Conservation (phyloP, 2,797 vertebrate species). For the Carcharodon carcharias region DNA sequence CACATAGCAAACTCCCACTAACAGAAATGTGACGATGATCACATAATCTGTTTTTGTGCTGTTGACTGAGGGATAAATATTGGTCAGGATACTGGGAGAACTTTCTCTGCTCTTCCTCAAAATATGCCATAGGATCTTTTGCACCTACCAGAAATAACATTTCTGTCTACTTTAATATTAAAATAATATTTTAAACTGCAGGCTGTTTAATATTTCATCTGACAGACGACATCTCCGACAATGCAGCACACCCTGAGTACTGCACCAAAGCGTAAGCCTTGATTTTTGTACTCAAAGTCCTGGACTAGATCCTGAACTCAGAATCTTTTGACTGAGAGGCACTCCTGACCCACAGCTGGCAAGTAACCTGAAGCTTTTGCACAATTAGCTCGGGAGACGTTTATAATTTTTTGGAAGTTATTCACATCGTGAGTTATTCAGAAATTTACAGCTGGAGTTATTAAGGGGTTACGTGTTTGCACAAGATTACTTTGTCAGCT, state of each 20-base stretch:
- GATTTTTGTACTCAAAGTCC: background rate
- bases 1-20: background rate
- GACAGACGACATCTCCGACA: too few species aligned
- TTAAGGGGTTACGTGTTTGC: background rate
- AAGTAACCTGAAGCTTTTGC: background rate
- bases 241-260: background rate
- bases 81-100: background rate
- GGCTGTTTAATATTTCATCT: background rate
- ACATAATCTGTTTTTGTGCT: background rate
- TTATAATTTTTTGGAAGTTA: background rate
- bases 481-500: background rate
- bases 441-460: background rate
- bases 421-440: too few species aligned
- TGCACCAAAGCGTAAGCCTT: background rate
- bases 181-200: too few species aligned
- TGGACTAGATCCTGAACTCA: background rate
- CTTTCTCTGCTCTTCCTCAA: background rate
- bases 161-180: too few species aligned
- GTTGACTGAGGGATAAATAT: background rate
- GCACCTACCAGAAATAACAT: background rate
- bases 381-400: background rate
- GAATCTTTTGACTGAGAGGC: background rate
- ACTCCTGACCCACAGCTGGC: background rate
- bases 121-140: background rate
- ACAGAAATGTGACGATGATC: too few species aligned